Conservation (phyloP, 1,140 invertebrate genomes). For the Aphaenogaster rudis region DNA sequence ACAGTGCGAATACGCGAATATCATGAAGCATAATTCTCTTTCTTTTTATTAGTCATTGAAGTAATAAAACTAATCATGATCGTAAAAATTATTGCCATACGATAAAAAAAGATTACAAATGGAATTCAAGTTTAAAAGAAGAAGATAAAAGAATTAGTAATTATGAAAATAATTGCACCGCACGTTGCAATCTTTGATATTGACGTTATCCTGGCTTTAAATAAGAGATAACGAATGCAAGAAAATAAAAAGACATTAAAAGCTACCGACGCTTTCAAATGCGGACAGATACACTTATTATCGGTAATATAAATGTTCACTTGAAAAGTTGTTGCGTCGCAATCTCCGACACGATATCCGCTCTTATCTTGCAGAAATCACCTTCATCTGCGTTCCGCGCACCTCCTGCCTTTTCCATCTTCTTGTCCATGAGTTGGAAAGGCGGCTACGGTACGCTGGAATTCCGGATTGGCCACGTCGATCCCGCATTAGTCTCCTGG, state of each 20-base stretch:
- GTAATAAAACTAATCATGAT: slow-evolving; percentile 20
- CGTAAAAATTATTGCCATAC: not conserved
- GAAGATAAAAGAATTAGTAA: not conserved
- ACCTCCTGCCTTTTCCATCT: slow-evolving; percentile 4
- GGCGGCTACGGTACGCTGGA: slow-evolving; percentile 42
- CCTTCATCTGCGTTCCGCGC: slow-evolving; percentile 39
- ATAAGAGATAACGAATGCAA: slow-evolving; percentile 27
- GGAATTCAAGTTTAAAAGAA: not conserved
- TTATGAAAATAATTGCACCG: slow-evolving; percentile 25
- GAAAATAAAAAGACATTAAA: slow-evolving; percentile 7
- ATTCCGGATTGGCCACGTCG: slow-evolving; percentile 75
- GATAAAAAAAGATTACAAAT: not conserved
- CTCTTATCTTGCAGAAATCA: slow-evolving; percentile 47
- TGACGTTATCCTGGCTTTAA: not conserved
- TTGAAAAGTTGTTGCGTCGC: slow-evolving; percentile 63
- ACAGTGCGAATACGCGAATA: not conserved
- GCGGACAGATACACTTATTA: slow-evolving; percentile 41
- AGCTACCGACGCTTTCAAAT: slow-evolving; percentile 29
- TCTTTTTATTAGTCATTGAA: not conserved
- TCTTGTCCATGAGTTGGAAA: not conserved
- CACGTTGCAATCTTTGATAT: slow-evolving; percentile 3
- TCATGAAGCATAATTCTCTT: not conserved
- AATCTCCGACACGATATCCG: slow-evolving; percentile 60
- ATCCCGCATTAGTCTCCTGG: slow-evolving; percentile 74
- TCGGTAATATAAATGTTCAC: slow-evolving; percentile 59